Conservation (phyloP, 2,113 vertebrate genomes). For the Cyanoderma ruficeps region DNA sequence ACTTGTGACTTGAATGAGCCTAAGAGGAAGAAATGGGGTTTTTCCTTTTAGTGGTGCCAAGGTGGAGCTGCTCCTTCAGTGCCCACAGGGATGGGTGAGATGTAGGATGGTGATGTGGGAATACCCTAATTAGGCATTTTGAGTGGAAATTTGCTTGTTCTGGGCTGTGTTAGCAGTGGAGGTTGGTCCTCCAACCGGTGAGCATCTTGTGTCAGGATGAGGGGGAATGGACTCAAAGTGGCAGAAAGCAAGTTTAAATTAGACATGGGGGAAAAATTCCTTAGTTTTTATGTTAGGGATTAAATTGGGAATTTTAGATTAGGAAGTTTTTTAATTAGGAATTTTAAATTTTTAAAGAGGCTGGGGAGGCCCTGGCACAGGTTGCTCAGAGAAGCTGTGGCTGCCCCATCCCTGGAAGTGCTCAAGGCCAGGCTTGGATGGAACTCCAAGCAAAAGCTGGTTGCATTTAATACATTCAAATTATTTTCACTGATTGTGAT, state of each 20-base stretch:
- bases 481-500: not conserved
- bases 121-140: not conserved
- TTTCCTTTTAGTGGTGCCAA: not conserved
- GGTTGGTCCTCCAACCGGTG: not conserved
- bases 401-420: not conserved
- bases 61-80: not conserved
- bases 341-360: not conserved
- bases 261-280: not conserved
- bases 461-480: not conserved
- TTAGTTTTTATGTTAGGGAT: not conserved
- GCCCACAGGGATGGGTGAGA: not conserved
- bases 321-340: not conserved
- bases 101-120: not conserved
- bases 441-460: not conserved
- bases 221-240: not conserved
- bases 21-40: not conserved
- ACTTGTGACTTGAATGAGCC: not conserved
- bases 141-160: not conserved
- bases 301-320: not conserved
- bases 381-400: not conserved
- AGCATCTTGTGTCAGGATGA: not conserved
- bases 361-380: not conserved
- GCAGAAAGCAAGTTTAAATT: not conserved
- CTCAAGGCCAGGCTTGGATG: not conserved
- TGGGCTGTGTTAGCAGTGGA: not conserved